A percentile compares a stretch with the other conserved stretches of the same genome.
phyloP scores from a whole-genome alignment of 2,888 invertebrate species.

The Ophion ellenae region DNA sequence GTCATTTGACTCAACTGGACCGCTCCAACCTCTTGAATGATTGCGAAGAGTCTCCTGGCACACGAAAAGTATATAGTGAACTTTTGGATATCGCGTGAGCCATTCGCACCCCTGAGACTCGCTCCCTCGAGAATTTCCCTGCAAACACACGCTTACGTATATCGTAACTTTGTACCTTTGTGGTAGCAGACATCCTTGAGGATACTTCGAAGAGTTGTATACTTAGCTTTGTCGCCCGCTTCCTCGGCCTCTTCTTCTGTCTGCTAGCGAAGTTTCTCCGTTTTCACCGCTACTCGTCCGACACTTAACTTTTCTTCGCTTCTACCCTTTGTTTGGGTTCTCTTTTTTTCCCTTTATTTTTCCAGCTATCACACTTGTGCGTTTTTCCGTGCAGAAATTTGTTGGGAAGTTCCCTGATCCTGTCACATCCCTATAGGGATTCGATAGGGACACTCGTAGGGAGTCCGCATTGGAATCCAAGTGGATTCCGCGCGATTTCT shows the following conservation, averaged over 20 bases:
- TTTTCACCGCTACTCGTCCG: conserved; percentile 35
- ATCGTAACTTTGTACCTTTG: conserved; percentile 32
- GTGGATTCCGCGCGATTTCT: too few species aligned
- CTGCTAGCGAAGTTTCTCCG: conserved; percentile 43
- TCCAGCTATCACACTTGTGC: neutral
- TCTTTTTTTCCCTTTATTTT: conserved; percentile 14
- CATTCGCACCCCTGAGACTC: conserved; percentile 1
- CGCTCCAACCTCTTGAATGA: conserved; percentile 32
- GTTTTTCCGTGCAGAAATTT: neutral
- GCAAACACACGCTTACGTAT: neutral
- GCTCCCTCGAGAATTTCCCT: conserved; percentile 39
- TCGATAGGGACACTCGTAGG: too few species aligned
- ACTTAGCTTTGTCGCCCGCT: conserved; percentile 47
- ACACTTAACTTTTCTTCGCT: conserved; percentile 34
- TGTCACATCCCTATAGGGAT: too few species aligned
- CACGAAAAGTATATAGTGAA: conserved; percentile 56
- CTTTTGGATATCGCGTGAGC: conserved; percentile 47
- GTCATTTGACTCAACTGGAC: too few species aligned
- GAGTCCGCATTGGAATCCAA: too few species aligned
- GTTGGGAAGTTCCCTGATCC: too few species aligned
- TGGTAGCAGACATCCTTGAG: conserved; percentile 22
- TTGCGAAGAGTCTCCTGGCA: conserved; percentile 53
- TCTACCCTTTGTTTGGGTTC: conserved; percentile 12
- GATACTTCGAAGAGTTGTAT: conserved; percentile 61
- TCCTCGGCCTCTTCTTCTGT: conserved; percentile 11